A percentile compares a stretch with the other conserved stretches of the same genome.
Evolutionary conservation across 2,797 vertebrate genomes (phyloP).

Genomic region (Neomorphus geoffroyi): DNA sequence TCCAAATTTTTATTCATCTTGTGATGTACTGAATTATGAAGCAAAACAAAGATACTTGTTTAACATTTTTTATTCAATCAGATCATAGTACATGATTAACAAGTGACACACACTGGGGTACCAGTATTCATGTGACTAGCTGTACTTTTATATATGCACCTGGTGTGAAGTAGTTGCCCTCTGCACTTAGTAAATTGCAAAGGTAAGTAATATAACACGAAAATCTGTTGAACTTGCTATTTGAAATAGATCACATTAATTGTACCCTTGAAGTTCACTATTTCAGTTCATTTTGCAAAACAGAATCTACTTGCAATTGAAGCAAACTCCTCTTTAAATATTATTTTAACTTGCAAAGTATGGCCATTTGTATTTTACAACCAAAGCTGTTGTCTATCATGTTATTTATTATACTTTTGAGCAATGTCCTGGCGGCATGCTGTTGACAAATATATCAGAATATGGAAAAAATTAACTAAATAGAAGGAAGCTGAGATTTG

Average conservation of each 20-base stretch:
- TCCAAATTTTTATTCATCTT: not conserved
- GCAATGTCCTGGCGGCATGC: not conserved
- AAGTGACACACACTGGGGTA: not conserved
- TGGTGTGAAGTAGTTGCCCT: not conserved
- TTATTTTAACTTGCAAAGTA: not conserved
- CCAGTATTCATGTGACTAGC: not conserved
- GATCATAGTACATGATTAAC: not conserved
- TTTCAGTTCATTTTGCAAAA: not conserved
- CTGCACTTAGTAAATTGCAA: not conserved
- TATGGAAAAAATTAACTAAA: not conserved
- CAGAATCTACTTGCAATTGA: not conserved
- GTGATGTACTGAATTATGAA: not conserved
- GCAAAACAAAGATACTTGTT: not conserved
- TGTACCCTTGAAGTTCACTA: not conserved
- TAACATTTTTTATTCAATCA: not conserved
- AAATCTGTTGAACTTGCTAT: not conserved
- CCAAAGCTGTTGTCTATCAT: not conserved
- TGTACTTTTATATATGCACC: not conserved
- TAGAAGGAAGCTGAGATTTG: not conserved
- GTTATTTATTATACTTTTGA: not conserved
- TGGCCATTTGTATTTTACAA: not conserved
- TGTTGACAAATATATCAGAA: not conserved
- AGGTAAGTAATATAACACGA: not conserved
- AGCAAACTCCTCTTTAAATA: not conserved
- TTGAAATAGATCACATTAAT: not conserved